Evolutionary conservation across 2,113 vertebrate species (phyloP), one percentile per base, ranked within the genome.

Genomic region (Lycocorax pyrrhopterus): DNA sequence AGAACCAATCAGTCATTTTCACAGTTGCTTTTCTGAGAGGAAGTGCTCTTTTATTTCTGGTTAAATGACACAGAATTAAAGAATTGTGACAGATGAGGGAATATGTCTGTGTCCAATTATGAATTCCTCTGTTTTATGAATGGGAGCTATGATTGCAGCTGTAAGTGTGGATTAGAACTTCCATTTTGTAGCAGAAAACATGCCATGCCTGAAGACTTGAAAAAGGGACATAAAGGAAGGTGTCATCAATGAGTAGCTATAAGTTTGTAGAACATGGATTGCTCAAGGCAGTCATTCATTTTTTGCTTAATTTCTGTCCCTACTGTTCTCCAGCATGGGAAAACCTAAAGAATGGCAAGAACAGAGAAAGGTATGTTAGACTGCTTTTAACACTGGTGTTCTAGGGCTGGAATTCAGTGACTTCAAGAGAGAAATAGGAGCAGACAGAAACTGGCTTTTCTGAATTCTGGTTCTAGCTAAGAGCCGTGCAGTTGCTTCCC

Each of bases 211-310:
- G 56, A 77, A 76, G 47, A 84, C 32, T 52, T 84, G 58, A 84
- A 75, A 90, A 75, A 64, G 20, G 35, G 37, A 10, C 29, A 10
- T 68, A 26, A 39, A 76, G 20, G 49, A 47, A 58, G 16, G 68
- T 84, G 15, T 79, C 37, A 19, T 39, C 0, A 5, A 3, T 72
- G 11, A 47, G 43, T 63, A 67, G 39, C 35, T 71, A 1, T 58
- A 39, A 41, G 32, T 66, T 56, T 80, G 44, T 60, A 55, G 49
- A 49, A 63, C 51, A 27, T 51, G 35, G 12, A 11, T 64, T 73
- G 37, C 68, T 84, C 0, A 2, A 85, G 66, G 41, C 29, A n/a
- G 21, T 59, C 1, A 9, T 52, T 72, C 0, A 0, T 25, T 94
- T 75, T 56, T 55, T 68, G 35, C 43, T 6, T 71, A 3, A 37